Evolutionary conservation across 2,888 invertebrate genomes (phyloP).

Genomic region (Mimas tiliae): DNA sequence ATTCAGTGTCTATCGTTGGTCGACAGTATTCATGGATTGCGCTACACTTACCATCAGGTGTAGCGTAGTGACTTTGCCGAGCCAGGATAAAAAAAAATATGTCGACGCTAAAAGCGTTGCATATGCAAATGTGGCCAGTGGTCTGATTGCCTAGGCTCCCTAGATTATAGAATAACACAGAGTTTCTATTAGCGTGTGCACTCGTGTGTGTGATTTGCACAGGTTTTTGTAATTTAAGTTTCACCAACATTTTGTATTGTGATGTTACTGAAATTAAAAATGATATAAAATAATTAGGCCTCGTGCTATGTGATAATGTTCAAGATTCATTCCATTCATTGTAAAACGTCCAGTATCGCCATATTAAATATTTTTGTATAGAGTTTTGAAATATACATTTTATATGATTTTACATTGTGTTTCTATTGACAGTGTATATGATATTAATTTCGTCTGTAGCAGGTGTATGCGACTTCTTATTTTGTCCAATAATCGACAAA

Average conservation of each 20-base stretch:
- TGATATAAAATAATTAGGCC: too few relatives aligned
- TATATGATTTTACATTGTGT: constrained; percentile 40
- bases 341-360: constrained; percentile 59
- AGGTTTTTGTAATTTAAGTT: not conserved
- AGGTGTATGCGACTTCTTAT: too few relatives aligned
- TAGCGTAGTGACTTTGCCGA: too few relatives aligned
- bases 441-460: not conserved
- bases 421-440: constrained; percentile 24
- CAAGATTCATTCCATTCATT: constrained; percentile 62
- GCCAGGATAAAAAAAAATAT: too few relatives aligned
- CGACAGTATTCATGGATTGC: too few relatives aligned
- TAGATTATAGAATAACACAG: not conserved
- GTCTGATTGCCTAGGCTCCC: not conserved
- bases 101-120: not conserved
- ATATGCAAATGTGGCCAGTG: not conserved
- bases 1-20: too few relatives aligned
- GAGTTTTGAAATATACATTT: constrained; percentile 53
- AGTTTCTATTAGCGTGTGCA: not conserved
- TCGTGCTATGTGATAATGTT: constrained; percentile 50
- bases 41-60: too few relatives aligned
- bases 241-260: constrained; percentile 5
- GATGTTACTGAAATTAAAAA: constrained; percentile 20
- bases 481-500: too few relatives aligned
- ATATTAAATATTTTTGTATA: constrained; percentile 68
- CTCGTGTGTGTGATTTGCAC: constrained; percentile 18